Conservation (phyloP, 2,888 invertebrate genomes). For the Portevinia maculata region DNA sequence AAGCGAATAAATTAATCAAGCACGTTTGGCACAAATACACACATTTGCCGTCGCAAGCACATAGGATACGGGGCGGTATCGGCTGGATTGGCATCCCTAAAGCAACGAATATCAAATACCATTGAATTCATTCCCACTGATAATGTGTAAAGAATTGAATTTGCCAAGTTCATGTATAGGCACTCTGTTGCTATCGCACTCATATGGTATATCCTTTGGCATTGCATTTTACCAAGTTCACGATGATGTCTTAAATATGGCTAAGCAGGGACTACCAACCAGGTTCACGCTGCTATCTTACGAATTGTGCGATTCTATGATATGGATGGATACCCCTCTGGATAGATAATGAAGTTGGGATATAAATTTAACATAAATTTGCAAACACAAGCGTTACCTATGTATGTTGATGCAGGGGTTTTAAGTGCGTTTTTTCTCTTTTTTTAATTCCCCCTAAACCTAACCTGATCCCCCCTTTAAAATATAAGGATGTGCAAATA, state of each 20-base stretch:
- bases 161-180: conserved; percentile 49
- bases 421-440: not conserved
- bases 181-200: not conserved
- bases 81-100: not conserved
- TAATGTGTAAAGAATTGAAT: conserved; percentile 40
- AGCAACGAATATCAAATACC: conserved; percentile 28
- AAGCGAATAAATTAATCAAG: conserved; percentile 39
- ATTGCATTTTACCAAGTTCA: conserved; percentile 28
- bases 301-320: conserved; percentile 16
- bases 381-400: conserved; percentile 52
- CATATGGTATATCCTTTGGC: not conserved
- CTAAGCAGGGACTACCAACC: not conserved
- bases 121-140: conserved; percentile 36
- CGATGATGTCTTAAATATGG: not conserved
- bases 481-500: not conserved
- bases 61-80: not conserved
- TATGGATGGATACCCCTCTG: conserved; percentile 30
- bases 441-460: not conserved
- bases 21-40: conserved; percentile 12
- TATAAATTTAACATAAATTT: conserved; percentile 53
- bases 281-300: conserved; percentile 36
- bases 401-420: conserved; percentile 37
- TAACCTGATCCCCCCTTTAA: not conserved
- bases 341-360: conserved; percentile 46
- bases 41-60: not conserved